These are phyloP conservation scores for Bimastos eiseni DNA, from an alignment of 2,888 invertebrate species.

Conservation along the genomic window DNA sequence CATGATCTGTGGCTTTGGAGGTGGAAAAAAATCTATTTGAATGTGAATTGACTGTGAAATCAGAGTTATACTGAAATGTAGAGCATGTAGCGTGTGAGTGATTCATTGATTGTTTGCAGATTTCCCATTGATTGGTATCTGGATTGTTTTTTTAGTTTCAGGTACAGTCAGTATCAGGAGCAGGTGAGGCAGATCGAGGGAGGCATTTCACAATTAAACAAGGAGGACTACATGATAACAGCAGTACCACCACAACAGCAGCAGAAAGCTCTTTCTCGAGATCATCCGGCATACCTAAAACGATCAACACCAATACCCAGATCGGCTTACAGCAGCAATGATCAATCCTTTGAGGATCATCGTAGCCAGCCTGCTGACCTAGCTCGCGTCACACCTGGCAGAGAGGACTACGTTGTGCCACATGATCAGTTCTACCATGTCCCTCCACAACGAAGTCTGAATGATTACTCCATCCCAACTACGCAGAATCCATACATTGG, in stretches of 20 bases:
- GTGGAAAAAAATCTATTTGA: not conserved
- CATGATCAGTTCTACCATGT: not conserved
- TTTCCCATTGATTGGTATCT: not conserved
- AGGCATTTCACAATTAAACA: not conserved
- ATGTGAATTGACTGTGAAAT: not conserved
- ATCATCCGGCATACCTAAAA: not conserved
- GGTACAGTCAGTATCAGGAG: not conserved
- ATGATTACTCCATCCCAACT: not conserved
- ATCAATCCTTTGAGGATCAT: slow-evolving; percentile 6
- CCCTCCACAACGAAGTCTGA: not conserved
- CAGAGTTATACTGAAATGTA: not conserved
- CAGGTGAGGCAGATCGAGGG: not conserved
- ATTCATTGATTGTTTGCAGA: not conserved
- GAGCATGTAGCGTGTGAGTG: not conserved
- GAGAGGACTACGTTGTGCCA: not conserved
- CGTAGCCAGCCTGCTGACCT: not conserved
- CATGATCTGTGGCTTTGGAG: not conserved
- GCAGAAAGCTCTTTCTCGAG: not conserved
- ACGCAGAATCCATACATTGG: not conserved
- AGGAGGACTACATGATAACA: slow-evolving; percentile 22
- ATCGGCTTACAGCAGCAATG: not conserved
- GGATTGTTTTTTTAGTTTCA: not conserved
- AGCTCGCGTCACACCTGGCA: not conserved
- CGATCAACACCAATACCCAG: not conserved
- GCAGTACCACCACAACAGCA: not conserved